Base-by-base conservation (phyloP, 2,888 invertebrate species). In the Drosophila cracens region DNA sequence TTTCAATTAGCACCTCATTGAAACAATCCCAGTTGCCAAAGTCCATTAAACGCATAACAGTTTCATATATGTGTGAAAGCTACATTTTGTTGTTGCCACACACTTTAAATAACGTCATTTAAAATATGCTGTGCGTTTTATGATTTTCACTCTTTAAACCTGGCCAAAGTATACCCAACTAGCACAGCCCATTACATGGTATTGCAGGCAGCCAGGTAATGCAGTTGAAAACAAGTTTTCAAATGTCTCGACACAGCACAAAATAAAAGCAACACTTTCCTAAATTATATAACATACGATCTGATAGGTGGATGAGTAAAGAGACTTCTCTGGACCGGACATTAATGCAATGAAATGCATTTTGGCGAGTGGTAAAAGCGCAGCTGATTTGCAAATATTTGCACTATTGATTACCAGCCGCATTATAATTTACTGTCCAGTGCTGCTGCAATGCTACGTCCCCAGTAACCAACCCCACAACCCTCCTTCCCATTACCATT, bases 381-480 rank as follows among this genome's bases (percentile, higher is more conserved):
- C 72, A 59, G 65, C 74, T 76, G 83, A 83, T 84, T 87, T 75
- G 76, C 81, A 80, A 85, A 89, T 89, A 87, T 86, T 86, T 87
- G 78, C 78, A 74, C 81, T 81, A 90, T 82, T 90, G 86, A 86
- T 86, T 86, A 88, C 83, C 72, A 76, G 76, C 59, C 68, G 70
- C 65, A 82, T 81, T 82, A 83, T 81, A 77, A 78, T 82, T 82
- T 62, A 70, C 71, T 76, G 51, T 13, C 36, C 62, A 59, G 48
- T 34, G 2, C 49, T 43, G 46, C 33, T 48, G 51, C 40, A 29
- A 6, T 29, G 21, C 61, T 36, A 21, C 8, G 48, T 38, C 57
- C 8, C 34, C 51, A 40, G 34, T 13, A 48, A 13, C 21, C 25
- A 40, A 6, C 36, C 18, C 27, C 16, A 11, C 21, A 25, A 16